Evolutionary conservation across 2,888 invertebrate species (phyloP), one percentile per base, ranked within the genome.

Genomic region (Orthosia gothica): DNA sequence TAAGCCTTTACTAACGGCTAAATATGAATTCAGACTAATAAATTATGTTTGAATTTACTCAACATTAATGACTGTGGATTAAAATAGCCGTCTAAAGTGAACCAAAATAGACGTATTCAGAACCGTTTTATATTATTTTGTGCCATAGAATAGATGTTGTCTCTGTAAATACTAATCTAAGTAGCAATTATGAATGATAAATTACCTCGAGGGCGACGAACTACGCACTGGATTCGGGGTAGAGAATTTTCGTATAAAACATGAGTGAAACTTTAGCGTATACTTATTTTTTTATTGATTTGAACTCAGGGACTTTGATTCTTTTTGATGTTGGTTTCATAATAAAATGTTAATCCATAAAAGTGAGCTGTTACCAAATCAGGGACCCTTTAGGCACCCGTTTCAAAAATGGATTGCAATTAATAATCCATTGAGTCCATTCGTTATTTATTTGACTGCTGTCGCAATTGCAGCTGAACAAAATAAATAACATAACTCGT

Each of bases 101-200:
- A 40, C 26, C 20, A 54, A 18, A 61, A 58, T 73, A 40, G 40
- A 54, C 0, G 5, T 45, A 49, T n/a, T 61, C 16, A 18, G 26
- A 64, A 47, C 32, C 15, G 15, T 58, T 62, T 52, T 32, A 67
- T 50, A 47, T 54, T 74, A 59, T 57, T 64, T 52, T 18, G 11
- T 55, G 15, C 11, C 20, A 15, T 23, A 68, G 54, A 77, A 66
- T 64, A 65, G 57, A 54, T 71, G 26, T 12, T 58, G 49, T 23
- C 23, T 72, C 23, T n/a, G 68, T 61, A 73, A 79, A 64, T 70
- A 75, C 23, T 70, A 70, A 79, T 70, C 45, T 55, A 13, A 20
- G 55, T 52, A 52, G 54, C 69, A 45, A 58, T 69, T 74, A 68
- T 78, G 26, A 67, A 78, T 68, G 64, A 78, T 50, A 59, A 78